Conservation (phyloP, 1,140 invertebrate genomes). For the Drosophila pachea region DNA sequence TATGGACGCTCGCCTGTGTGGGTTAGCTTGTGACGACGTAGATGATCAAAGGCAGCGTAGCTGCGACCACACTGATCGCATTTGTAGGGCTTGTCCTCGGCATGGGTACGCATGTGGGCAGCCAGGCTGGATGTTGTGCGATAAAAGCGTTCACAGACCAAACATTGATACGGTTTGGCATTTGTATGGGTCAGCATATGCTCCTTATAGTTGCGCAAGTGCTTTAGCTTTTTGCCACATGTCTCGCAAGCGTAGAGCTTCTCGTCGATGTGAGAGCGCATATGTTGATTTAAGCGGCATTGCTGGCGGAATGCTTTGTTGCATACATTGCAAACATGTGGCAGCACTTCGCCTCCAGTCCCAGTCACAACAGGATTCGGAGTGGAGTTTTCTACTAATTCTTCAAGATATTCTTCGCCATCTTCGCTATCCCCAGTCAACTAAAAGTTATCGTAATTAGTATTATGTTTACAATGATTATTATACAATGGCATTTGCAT, state of each 20-base stretch:
- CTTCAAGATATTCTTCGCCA: conserved; percentile 51
- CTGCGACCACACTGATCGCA: conserved; percentile 60
- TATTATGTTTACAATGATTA: not conserved
- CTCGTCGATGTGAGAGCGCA: conserved; percentile 62
- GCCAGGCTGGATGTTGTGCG: conserved; percentile 72
- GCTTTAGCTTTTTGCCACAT: conserved; percentile 67
- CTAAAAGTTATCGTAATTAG: not conserved
- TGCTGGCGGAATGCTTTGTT: conserved; percentile 58
- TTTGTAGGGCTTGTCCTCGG: conserved; percentile 61
- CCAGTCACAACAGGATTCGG: conserved; percentile 5
- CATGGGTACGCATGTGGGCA: conserved; percentile 68
- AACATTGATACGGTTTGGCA: conserved; percentile 64
- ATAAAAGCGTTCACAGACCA: conserved; percentile 68
- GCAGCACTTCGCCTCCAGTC: conserved; percentile 25
- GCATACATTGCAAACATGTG: conserved; percentile 58
- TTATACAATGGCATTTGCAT: too few relatives aligned
- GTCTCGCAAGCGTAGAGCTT: conserved; percentile 59
- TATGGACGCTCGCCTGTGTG: conserved; percentile 68
- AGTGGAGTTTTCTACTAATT: conserved; percentile 20
- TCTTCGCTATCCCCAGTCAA: conserved; percentile 51
- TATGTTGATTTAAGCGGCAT: conserved; percentile 68
- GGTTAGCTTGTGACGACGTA: conserved; percentile 58
- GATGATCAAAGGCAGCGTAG: conserved; percentile 59
- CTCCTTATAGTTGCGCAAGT: conserved; percentile 70
- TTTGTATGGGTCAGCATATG: conserved; percentile 74